These are phyloP conservation scores for Hypotaenidia philippensis DNA, from an alignment of 2,797 vertebrate species.

Conservation along the genomic window DNA sequence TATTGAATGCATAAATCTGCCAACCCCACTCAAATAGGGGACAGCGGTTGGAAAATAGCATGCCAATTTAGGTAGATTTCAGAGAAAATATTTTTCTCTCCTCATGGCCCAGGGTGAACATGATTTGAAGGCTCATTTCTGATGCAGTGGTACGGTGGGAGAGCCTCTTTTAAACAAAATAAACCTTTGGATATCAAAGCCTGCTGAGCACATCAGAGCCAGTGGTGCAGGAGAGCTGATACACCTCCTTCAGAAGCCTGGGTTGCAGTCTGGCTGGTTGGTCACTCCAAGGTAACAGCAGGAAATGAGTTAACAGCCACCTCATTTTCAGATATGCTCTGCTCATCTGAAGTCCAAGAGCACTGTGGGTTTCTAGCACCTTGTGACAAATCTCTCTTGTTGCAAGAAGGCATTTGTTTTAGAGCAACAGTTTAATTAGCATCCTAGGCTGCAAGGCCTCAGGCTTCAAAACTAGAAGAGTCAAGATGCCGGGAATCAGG, in stretches of 20 bases:
- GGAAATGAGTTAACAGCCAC: not conserved
- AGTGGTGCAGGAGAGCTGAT: not conserved
- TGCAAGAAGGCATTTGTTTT: not conserved
- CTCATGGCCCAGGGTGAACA: not conserved
- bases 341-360: not conserved
- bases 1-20: constrained; percentile 21
- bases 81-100: not conserved
- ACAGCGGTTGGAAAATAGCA: not conserved
- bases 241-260: too few species aligned
- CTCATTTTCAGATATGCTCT: not conserved
- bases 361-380: not conserved
- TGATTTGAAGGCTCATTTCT: constrained; percentile 22
- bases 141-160: not conserved
- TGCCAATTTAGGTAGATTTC: constrained; percentile 25
- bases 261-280: not conserved
- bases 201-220: not conserved
- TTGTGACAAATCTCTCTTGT: not conserved
- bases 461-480: not conserved
- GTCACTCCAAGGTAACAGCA: not conserved
- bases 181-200: not conserved
- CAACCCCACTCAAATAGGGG: not conserved
- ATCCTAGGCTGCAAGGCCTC: not conserved
- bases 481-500: not conserved
- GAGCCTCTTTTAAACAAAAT: not conserved
- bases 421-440: not conserved